A percentile compares a stretch with the other conserved stretches of the same genome.
Conservation (phyloP, 2,797 vertebrate genomes). For the Apodemus agrarius region DNA sequence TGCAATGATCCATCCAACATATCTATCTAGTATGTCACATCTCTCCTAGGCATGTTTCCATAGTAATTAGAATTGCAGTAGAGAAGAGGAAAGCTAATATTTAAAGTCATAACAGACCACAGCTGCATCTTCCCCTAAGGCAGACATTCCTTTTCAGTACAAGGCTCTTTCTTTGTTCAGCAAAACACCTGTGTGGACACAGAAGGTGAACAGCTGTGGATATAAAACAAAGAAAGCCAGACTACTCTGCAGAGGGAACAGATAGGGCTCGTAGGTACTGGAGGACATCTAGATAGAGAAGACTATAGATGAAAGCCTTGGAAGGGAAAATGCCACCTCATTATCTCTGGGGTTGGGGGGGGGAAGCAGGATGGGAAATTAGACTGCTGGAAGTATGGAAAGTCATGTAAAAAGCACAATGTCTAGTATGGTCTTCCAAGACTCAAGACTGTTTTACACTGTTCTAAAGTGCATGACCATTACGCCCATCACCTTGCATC, state of each 20-base stretch:
- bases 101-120: slow-evolving; percentile 56
- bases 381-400: neutral
- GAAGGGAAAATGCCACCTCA: neutral
- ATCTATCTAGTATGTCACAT: neutral
- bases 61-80: slow-evolving; percentile 30
- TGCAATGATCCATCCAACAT: neutral
- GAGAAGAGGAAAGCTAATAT: slow-evolving; percentile 29
- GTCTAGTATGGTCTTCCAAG: neutral
- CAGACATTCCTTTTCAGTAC: slow-evolving; percentile 57
- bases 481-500: neutral
- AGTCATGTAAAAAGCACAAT: neutral
- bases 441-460: neutral
- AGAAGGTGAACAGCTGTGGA: slow-evolving; percentile 50
- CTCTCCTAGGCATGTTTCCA: slow-evolving; percentile 38
- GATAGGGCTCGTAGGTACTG: neutral
- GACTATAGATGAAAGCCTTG: neutral
- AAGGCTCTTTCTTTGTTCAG: slow-evolving; percentile 66
- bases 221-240: slow-evolving; percentile 46
- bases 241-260: slow-evolving; percentile 16
- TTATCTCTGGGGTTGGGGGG: neutral
- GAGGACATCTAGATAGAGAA: neutral
- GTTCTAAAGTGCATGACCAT: neutral
- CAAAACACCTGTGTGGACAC: slow-evolving; percentile 57
- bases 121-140: slow-evolving; percentile 50
- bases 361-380: neutral